Evolutionary conservation across 2,888 invertebrate species (phyloP).

Genomic region (Yponomeuta malinellus): DNA sequence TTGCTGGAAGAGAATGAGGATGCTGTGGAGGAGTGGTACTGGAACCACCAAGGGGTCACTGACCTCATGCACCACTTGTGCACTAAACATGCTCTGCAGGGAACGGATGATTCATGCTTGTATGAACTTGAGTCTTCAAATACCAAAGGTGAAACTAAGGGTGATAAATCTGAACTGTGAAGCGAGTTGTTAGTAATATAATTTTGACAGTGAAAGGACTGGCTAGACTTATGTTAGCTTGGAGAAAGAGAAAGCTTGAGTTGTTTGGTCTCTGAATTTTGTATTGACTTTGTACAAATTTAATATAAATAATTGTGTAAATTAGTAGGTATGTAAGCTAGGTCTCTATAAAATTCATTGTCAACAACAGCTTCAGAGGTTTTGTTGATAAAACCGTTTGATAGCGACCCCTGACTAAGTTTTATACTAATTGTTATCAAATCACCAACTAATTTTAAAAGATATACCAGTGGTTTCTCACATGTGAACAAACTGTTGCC

Average conservation of each 20-base stretch:
- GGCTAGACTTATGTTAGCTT: not conserved
- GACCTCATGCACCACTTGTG: conserved; percentile 86
- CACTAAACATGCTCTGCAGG: conserved; percentile 81
- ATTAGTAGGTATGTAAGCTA: too few species aligned
- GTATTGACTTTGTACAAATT: not conserved
- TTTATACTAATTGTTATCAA: too few species aligned
- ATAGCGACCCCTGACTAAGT: too few species aligned
- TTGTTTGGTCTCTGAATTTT: not conserved
- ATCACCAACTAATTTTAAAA: too few species aligned
- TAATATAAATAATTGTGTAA: too few species aligned
- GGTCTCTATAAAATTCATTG: too few species aligned
- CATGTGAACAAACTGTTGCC: too few species aligned
- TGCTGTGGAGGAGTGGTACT: conserved; percentile 94
- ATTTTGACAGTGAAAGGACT: not conserved
- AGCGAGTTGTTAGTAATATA: not conserved
- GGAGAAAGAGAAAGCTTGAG: not conserved
- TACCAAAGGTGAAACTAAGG: conserved; percentile 32
- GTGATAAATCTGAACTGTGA: conserved; percentile 53
- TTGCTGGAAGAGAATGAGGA: conserved; percentile 90
- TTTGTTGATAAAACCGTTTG: too few species aligned
- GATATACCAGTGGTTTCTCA: too few species aligned
- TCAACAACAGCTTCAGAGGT: too few species aligned
- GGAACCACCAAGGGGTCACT: conserved; percentile 83
- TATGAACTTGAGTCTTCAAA: conserved; percentile 58
- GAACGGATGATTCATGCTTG: conserved; percentile 81